Percentiles rank a stretch among this genome's conserved stretches.
Conservation (phyloP, 2,113 vertebrate genomes). For the Mystacornis crossleyi region DNA sequence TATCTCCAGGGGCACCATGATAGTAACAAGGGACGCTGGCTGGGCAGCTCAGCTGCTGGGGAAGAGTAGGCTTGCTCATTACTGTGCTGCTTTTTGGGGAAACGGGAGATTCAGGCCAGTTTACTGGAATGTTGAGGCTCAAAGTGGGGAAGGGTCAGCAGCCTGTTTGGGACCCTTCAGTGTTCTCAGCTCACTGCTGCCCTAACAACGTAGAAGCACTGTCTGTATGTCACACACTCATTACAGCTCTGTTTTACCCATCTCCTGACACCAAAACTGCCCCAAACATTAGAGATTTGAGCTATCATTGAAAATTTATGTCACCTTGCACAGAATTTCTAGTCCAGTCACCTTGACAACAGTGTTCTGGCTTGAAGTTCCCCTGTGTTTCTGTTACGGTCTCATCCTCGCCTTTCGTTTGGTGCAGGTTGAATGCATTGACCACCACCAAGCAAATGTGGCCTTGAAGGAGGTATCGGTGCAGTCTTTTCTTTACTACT, state of each 20-base stretch:
- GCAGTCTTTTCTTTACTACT: not conserved
- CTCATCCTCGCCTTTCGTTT: not conserved
- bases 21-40: fast-evolving
- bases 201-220: not conserved
- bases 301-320: not conserved
- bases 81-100: not conserved
- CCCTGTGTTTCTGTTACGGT: fast-evolving
- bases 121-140: not conserved
- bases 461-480: constrained; percentile 69
- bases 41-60: not conserved
- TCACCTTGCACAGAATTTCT: not conserved
- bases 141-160: not conserved
- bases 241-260: not conserved
- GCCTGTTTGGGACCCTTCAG: not conserved
- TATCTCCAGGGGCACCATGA: not conserved
- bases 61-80: fast-evolving
- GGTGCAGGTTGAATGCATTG: constrained; percentile 72
- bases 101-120: fast-evolving
- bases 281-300: not conserved
- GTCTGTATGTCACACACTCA: fast-evolving
- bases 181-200: not conserved
- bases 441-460: constrained; percentile 57
- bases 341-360: not conserved
- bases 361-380: not conserved
- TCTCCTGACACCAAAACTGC: not conserved